A percentile compares a stretch with the other conserved stretches of the same genome.
phyloP scores from a whole-genome alignment of 2,797 vertebrate species.

The Cacajao melanocephalus region DNA sequence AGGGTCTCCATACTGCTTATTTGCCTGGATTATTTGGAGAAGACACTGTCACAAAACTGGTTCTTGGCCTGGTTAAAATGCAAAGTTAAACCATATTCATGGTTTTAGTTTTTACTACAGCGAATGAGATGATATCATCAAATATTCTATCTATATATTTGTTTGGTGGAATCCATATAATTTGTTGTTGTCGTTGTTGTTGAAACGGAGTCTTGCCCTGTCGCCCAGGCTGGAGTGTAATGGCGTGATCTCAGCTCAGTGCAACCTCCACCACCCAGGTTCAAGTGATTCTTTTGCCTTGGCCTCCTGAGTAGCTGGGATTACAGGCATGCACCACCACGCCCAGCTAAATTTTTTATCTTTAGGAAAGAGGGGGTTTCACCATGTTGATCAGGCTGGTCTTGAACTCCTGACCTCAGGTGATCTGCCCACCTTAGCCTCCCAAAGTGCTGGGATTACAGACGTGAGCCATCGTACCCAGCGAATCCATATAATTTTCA shows the following conservation, averaged over 20 bases:
- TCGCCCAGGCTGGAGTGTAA: neutral
- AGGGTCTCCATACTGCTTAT: neutral
- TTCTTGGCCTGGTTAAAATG: conserved; percentile 9
- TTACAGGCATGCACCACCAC: neutral
- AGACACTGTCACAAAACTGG: neutral
- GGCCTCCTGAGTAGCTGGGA: neutral
- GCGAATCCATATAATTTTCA: conserved; percentile 37
- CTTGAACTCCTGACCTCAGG: too few relatives aligned
- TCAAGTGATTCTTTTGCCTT: neutral
- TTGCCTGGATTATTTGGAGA: neutral
- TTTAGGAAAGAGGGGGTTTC: too few relatives aligned
- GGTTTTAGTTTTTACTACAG: conserved; percentile 30
- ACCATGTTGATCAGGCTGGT: too few relatives aligned
- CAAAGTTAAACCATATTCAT: neutral
- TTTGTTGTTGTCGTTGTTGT: neutral
- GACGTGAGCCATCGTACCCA: too few relatives aligned
- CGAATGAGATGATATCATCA: conserved; percentile 22
- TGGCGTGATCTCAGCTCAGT: neutral
- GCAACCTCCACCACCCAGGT: neutral
- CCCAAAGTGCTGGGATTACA: too few relatives aligned
- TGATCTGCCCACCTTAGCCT: too few relatives aligned
- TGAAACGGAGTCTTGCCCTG: neutral
- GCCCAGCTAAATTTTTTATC: too few relatives aligned
- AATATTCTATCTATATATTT: neutral
- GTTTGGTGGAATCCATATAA: conserved; percentile 8